These are phyloP conservation scores for Perca schrenkii DNA, from an alignment of 2,113 vertebrate species.

Conservation along the genomic window DNA sequence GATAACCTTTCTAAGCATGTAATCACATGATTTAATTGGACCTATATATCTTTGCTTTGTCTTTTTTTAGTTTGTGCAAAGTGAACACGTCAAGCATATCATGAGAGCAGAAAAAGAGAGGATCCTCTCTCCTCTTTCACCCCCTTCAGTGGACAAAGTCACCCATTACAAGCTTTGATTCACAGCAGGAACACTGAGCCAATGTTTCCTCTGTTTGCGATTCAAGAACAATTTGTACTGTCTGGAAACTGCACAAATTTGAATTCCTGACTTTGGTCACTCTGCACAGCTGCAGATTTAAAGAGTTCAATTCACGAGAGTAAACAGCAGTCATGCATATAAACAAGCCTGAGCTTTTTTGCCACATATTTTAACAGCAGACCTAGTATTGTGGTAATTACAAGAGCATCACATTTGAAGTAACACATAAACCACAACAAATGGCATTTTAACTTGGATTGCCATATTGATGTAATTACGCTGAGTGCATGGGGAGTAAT, in stretches of 20 bases:
- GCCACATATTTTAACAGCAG: slow-evolving; percentile 38
- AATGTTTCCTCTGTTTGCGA: slow-evolving; percentile 61
- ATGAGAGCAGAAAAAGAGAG: slow-evolving; percentile 9
- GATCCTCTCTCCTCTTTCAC: slow-evolving; percentile 20
- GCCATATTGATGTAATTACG: slow-evolving; percentile 47
- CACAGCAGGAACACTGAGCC: slow-evolving; percentile 41
- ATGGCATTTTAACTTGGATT: slow-evolving; percentile 28
- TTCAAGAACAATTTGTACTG: slow-evolving; percentile 75
- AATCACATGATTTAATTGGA: not conserved
- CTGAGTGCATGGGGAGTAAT: slow-evolving; percentile 41
- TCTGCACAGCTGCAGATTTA: slow-evolving; percentile 76
- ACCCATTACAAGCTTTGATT: slow-evolving; percentile 53
- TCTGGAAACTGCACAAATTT: slow-evolving; percentile 67
- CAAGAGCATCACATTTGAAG: slow-evolving; percentile 45
- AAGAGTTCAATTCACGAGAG: slow-evolving; percentile 58
- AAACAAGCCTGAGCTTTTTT: slow-evolving; percentile 56
- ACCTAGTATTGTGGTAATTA: slow-evolving; percentile 46
- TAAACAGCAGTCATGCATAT: slow-evolving; percentile 71
- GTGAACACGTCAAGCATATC: not conserved
- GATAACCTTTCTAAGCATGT: slow-evolving; percentile 14
- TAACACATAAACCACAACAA: slow-evolving; percentile 52
- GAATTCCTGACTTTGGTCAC: slow-evolving; percentile 73
- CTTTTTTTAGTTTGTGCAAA: slow-evolving; percentile 16
- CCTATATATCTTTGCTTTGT: slow-evolving; percentile 21
- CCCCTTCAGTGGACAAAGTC: slow-evolving; percentile 45